These are phyloP conservation scores for Abrostola triplasia DNA, from an alignment of 2,888 invertebrate species.

Conservation along the genomic window DNA sequence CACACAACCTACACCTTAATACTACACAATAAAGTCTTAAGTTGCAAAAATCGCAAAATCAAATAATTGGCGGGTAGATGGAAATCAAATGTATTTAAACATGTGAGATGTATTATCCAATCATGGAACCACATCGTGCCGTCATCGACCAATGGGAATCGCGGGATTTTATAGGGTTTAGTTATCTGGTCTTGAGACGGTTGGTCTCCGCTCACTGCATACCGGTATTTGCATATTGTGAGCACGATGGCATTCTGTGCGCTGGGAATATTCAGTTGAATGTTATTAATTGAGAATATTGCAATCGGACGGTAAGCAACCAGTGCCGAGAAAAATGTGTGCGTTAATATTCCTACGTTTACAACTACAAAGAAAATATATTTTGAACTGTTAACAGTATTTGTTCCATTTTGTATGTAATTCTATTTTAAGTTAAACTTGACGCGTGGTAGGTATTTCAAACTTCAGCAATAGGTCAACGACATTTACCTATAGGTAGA, in stretches of 20 bases:
- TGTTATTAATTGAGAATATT: conserved; percentile 15
- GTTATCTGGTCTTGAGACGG: conserved; percentile 68
- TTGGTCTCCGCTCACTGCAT: conserved; percentile 67
- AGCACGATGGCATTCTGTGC: conserved; percentile 50
- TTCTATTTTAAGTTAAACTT: too few species aligned
- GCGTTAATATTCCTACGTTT: not conserved
- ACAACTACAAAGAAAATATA: not conserved
- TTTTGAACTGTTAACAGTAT: not conserved
- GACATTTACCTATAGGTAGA: conserved; percentile 1
- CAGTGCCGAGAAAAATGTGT: not conserved
- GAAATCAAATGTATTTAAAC: conserved; percentile 61
- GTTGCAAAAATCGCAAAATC: conserved; percentile 19
- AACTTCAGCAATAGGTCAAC: not conserved
- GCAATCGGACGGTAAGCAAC: not conserved
- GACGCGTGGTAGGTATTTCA: too few species aligned
- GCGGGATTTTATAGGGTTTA: conserved; percentile 57
- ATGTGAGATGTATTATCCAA: conserved; percentile 63
- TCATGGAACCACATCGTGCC: conserved; percentile 40
- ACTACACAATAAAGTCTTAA: conserved; percentile 53
- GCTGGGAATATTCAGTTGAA: conserved; percentile 30
- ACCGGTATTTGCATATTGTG: conserved; percentile 70
- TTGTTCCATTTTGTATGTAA: too few species aligned
- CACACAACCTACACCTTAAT: conserved; percentile 57
- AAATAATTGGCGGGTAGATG: conserved; percentile 45
- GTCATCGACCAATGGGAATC: conserved; percentile 54